Evolutionary conservation across 2,797 vertebrate species (phyloP), one percentile per base, ranked within the genome.

Genomic region (Arrhamphus sclerolepis): DNA sequence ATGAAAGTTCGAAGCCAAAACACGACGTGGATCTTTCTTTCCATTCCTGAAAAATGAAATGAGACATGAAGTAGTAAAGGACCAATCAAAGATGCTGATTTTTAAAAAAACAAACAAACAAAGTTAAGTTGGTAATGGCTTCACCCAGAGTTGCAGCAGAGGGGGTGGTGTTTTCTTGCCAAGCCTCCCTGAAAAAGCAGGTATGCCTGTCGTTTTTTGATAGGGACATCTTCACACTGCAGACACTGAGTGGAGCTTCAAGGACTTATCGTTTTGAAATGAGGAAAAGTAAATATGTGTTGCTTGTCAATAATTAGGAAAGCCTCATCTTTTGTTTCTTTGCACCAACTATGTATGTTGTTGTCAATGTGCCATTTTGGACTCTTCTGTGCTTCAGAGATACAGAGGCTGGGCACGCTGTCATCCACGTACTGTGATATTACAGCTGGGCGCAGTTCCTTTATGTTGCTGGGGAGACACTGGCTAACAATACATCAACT

Each of bases 271-370:
- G 49, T 82, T 87, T 77, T 81, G 76, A 89, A 89, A 90, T 80
- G 87, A 83, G 86, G 83, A 80, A 89, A 88, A 88, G 87, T 89
- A 90, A 91, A 89, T 89, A 88, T 91, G 88, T 89, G 90, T 92
- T 89, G 87, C 87, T 88, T 91, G 90, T 91, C 90, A 91, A 91
- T 91, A 91, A 90, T 90, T 91, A 90, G 85, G 82, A 86, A 89
- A 88, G 83, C 84, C 73, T 86, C 29, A 72, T 83, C 88, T 89
- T 89, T 91, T 91, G 90, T 91, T 87, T 89, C 86, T 81, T 82
- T 80, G 86, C 87, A 73, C 80, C 83, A 79, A 86, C 84, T 87
- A 89, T 84, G 85, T 87, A 87, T 88, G 87, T 87, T 84, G 88
- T 88, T 90, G 90, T 91, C 90, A 91, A 78, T 82, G 87, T 89